Conservation (phyloP, 2,888 invertebrate species). For the Pollenia griseotomentosa region DNA sequence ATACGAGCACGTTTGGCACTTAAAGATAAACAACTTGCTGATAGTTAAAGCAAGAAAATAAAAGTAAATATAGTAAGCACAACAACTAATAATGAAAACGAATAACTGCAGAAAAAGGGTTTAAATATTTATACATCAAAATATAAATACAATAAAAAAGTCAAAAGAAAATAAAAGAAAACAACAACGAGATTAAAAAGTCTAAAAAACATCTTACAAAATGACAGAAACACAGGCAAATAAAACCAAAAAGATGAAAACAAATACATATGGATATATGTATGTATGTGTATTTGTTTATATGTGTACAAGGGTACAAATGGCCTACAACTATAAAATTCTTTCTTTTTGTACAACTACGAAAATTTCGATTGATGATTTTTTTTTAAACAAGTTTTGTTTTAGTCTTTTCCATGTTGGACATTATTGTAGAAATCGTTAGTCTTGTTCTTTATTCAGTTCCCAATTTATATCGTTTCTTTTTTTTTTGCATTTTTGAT, state of each 20-base stretch:
- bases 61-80: neutral
- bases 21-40: conserved; percentile 55
- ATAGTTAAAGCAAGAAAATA: conserved; percentile 40
- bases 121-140: conserved; percentile 45
- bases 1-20: conserved; percentile 24
- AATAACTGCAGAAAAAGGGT: conserved; percentile 32
- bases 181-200: conserved; percentile 34
- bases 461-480: neutral
- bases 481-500: conserved; percentile 21
- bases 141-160: conserved; percentile 20
- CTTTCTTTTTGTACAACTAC: neutral
- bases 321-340: conserved; percentile 16
- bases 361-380: too few relatives aligned
- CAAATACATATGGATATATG: neutral
- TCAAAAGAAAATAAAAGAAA: conserved; percentile 21
- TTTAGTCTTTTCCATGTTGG: conserved; percentile 1
- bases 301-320: conserved; percentile 11
- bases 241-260: neutral
- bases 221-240: neutral
- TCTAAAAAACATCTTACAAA: conserved; percentile 20
- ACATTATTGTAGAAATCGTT: conserved; percentile 24
- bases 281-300: too few relatives aligned
- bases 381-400: neutral
- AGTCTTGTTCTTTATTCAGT: conserved; percentile 10
- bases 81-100: conserved; percentile 24